Conservation (phyloP, 2,888 invertebrate genomes). For the Drosophila anomelani region DNA sequence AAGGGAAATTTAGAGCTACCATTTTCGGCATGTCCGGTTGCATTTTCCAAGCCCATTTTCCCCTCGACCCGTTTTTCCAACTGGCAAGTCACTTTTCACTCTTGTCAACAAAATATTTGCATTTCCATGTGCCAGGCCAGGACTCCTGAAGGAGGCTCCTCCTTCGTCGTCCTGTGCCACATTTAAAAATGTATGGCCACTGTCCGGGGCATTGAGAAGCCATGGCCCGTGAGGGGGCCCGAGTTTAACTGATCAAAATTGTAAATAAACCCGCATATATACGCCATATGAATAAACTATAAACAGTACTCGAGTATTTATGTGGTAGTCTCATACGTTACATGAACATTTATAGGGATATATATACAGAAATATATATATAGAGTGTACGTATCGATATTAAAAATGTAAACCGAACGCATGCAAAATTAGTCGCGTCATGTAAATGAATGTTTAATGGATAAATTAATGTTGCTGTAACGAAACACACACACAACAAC, state of each 20-base stretch:
- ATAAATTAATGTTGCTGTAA: constrained; percentile 62
- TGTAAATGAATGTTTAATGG: constrained; percentile 79
- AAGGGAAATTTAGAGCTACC: constrained; percentile 38
- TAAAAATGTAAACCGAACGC: constrained; percentile 66
- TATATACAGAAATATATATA: constrained; percentile 20
- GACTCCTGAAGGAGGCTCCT: constrained; percentile 4
- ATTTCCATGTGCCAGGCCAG: constrained; percentile 39
- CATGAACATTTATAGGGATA: constrained; percentile 5
- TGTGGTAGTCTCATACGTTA: constrained; percentile 36
- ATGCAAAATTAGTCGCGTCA: constrained; percentile 76
- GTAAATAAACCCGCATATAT: constrained; percentile 65
- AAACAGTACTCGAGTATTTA: constrained; percentile 53
- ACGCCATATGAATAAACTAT: constrained; percentile 58
- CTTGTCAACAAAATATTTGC: constrained; percentile 72
- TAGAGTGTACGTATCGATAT: constrained; percentile 50
- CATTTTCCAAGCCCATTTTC: constrained; percentile 16
- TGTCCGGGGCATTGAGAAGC: constrained; percentile 49
- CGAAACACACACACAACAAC: constrained; percentile 18
- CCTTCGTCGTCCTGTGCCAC: constrained; percentile 49
- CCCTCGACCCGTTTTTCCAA: constrained; percentile 14
- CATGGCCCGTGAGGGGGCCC: constrained; percentile 13
- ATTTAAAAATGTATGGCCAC: constrained; percentile 72
- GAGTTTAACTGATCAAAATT: constrained; percentile 72
- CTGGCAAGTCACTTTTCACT: constrained; percentile 67
- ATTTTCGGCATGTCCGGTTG: constrained; percentile 61